Evolutionary conservation across 2,113 vertebrate species (phyloP).

Genomic region (Anthoscopus minutus): DNA sequence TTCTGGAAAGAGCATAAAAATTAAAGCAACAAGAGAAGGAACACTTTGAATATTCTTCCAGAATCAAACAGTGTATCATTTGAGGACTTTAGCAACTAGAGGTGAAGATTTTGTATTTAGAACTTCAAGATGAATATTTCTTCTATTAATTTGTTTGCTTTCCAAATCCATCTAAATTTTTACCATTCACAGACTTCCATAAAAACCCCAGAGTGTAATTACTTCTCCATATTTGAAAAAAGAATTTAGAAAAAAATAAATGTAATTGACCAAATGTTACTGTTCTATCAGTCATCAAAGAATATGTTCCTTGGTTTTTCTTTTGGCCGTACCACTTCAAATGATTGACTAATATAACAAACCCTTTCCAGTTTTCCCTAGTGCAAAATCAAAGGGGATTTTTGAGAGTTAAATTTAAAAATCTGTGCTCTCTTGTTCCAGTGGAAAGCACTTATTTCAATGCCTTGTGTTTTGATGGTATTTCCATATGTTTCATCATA

Average conservation of each 20-base stretch:
- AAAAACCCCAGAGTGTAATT: background rate
- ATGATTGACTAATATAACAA: background rate
- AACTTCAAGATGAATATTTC: background rate
- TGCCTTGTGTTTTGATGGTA: background rate
- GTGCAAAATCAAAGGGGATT: background rate
- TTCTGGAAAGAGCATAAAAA: background rate
- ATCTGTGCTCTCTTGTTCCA: background rate
- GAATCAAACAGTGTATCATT: background rate
- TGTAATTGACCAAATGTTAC: background rate
- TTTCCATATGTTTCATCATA: background rate
- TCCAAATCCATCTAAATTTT: background rate
- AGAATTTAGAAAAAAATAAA: background rate
- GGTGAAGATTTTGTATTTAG: background rate
- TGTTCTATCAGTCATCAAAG: background rate
- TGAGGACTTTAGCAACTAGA: background rate
- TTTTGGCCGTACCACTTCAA: background rate
- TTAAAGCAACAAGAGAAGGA: background rate
- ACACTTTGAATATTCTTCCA: background rate
- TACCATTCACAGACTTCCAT: background rate
- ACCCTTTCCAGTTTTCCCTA: background rate
- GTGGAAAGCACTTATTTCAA: background rate
- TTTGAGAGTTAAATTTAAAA: background rate
- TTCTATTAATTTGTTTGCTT: background rate
- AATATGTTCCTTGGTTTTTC: background rate
- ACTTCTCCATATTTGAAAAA: background rate